Percentiles rank a stretch among this genome's conserved stretches.
Evolutionary conservation across 92 coral and sea anemone genomes (phyloP).

Genomic region (Zoanthus sansibaricus): DNA sequence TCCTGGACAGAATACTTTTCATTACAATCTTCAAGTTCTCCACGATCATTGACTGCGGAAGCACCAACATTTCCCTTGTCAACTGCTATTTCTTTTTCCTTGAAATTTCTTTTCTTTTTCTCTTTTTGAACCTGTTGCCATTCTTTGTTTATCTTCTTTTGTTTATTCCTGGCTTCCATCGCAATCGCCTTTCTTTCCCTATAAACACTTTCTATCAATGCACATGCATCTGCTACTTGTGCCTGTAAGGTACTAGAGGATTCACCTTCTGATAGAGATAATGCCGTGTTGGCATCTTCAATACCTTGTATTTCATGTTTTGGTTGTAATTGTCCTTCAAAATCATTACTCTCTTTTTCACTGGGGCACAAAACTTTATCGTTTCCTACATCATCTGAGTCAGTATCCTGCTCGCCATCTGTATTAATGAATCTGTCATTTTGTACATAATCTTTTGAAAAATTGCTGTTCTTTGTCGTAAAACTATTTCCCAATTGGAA

Average conservation of each 20-base stretch:
- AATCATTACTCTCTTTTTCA: not conserved
- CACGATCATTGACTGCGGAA: not conserved
- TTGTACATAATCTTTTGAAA: not conserved
- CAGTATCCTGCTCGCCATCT: not conserved
- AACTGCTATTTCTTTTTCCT: not conserved
- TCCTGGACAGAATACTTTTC: constrained; percentile 27
- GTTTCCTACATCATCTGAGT: not conserved
- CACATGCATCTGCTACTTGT: not conserved
- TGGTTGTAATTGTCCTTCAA: not conserved
- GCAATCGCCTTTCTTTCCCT: not conserved
- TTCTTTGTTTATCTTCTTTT: not conserved
- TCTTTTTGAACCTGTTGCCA: not conserved
- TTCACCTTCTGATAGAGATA: constrained; percentile 14
- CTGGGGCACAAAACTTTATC: not conserved
- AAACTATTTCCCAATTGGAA: not conserved
- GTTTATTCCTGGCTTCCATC: not conserved
- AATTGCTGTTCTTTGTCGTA: not conserved
- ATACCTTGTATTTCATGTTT: not conserved
- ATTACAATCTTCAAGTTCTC: not conserved
- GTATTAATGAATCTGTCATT: not conserved
- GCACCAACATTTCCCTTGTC: not conserved
- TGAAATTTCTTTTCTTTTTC: not conserved
- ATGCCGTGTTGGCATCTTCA: not conserved
- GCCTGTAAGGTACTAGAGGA: not conserved
- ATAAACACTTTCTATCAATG: not conserved